phyloP scores from a whole-genome alignment of 1,140 invertebrate genomes.

The Gonatopus flavifemur region DNA sequence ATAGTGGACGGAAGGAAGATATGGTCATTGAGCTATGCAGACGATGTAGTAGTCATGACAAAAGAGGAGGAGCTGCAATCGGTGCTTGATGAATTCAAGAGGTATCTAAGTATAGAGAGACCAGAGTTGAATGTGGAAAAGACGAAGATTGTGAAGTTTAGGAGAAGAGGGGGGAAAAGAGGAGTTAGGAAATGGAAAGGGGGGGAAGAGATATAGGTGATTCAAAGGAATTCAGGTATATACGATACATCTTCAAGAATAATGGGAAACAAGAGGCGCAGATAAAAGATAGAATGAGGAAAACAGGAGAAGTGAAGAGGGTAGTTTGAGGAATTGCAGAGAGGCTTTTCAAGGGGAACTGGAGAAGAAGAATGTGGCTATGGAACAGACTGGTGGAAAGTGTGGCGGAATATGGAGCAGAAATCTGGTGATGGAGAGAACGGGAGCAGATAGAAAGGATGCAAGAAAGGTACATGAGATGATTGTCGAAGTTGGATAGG shows the following conservation, averaged over 20 bases:
- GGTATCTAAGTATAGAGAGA: neutral
- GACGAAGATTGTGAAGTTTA: neutral
- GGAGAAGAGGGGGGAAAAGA: neutral
- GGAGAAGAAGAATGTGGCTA: neutral
- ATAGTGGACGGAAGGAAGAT: too few relatives aligned
- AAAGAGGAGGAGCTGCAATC: neutral
- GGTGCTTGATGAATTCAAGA: neutral
- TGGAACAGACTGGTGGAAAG: neutral
- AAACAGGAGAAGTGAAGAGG: neutral
- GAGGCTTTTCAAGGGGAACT: neutral
- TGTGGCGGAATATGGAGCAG: neutral
- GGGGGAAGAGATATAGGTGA: neutral
- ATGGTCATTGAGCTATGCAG: neutral
- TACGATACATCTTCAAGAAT: neutral
- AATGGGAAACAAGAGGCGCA: neutral
- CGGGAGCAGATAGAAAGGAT: neutral
- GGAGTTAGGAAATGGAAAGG: neutral
- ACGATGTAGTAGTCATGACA: neutral
- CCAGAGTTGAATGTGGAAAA: slow-evolving; percentile 2
- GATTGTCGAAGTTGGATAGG: neutral
- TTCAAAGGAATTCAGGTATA: neutral
- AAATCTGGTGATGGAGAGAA: neutral
- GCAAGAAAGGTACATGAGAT: neutral
- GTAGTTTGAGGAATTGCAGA: neutral
- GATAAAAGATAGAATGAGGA: neutral